phyloP scores from a whole-genome alignment of 2,113 vertebrate species.

The Grantiella picta region DNA sequence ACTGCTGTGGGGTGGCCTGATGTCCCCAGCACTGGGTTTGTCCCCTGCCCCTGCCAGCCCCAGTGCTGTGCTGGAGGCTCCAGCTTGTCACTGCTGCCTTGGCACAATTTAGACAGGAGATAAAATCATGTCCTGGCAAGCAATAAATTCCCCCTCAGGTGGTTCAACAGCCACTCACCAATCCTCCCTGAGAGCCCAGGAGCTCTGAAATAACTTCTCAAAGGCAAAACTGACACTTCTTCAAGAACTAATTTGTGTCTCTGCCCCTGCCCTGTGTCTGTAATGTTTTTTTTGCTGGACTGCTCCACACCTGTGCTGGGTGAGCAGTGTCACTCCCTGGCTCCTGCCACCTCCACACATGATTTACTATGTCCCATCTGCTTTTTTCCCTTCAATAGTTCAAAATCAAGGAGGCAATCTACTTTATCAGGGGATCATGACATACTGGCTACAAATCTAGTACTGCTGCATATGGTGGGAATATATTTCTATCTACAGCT shows the following conservation, averaged over 20 bases:
- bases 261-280: neutral
- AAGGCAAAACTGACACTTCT: neutral
- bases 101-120: neutral
- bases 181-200: neutral
- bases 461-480: neutral
- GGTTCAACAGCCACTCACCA: neutral
- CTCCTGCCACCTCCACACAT: neutral
- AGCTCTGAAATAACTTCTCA: neutral
- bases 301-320: neutral
- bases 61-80: neutral
- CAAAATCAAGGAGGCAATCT: neutral
- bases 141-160: neutral
- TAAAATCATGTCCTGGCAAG: neutral
- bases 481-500: neutral
- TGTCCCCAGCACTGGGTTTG: neutral
- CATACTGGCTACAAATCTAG: neutral
- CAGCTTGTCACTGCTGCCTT: neutral
- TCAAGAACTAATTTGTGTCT: neutral
- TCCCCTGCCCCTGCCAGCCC: neutral
- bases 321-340: neutral
- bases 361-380: neutral
- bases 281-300: neutral
- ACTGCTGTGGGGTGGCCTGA: too few species aligned
- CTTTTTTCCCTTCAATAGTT: neutral
- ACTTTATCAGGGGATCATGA: neutral